These are phyloP conservation scores for Oryctes rhinoceros DNA, from an alignment of 1,140 invertebrate genomes.

Conservation along the genomic window DNA sequence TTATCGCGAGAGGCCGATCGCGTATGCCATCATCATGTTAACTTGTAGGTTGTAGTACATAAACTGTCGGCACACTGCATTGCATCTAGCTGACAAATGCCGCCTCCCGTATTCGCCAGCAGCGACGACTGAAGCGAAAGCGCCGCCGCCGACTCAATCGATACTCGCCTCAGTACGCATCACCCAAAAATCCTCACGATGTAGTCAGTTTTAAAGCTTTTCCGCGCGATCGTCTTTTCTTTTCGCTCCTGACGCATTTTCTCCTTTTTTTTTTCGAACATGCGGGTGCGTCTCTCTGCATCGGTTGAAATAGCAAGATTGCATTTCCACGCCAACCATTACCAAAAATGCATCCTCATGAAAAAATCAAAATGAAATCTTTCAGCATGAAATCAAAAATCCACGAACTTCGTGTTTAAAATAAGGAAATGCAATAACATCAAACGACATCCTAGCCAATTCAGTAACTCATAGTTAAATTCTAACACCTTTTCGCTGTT, in stretches of 20 bases:
- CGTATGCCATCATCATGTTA: constrained; percentile 34
- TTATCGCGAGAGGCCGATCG: constrained; percentile 11
- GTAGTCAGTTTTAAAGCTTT: constrained; percentile 23
- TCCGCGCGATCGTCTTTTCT: constrained; percentile 1
- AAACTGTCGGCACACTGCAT: constrained; percentile 36
- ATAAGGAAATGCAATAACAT: too few species aligned
- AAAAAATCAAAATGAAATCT: too few species aligned
- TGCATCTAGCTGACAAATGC: constrained; percentile 38
- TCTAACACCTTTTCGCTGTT: too few species aligned
- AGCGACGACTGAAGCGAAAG: constrained; percentile 29
- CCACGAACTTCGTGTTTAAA: too few species aligned
- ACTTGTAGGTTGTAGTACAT: constrained; percentile 26
- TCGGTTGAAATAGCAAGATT: too few species aligned
- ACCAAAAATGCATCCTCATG: too few species aligned
- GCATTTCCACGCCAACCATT: too few species aligned
- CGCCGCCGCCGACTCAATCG: constrained; percentile 40
- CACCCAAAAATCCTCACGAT: constrained; percentile 8
- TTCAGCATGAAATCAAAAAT: too few species aligned
- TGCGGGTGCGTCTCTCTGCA: too few species aligned
- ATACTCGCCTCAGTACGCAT: constrained; percentile 34
- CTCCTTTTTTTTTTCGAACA: too few species aligned
- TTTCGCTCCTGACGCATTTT: not conserved
- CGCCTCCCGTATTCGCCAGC: constrained; percentile 34
- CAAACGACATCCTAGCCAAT: too few species aligned
- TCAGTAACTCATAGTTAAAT: too few species aligned